Conservation (phyloP, 2,113 vertebrate genomes). For the Sylvilagus bachmani region DNA sequence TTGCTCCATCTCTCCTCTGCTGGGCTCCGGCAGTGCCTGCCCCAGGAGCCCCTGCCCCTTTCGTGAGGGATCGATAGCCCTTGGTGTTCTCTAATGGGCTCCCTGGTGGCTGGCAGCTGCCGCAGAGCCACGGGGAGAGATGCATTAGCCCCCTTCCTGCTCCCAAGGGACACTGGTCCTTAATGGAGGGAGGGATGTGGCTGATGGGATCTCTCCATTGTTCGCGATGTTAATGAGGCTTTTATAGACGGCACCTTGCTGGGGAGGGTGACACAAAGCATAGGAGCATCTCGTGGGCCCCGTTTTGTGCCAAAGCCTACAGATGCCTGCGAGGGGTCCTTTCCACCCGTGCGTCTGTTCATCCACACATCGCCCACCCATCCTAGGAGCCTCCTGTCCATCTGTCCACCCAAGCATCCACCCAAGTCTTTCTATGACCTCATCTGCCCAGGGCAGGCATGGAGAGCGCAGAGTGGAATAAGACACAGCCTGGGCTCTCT, state of each 20-base stretch:
- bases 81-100: slow-evolving; percentile 58
- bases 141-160: slow-evolving; percentile 1
- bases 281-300: neutral
- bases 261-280: neutral
- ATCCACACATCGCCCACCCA: neutral
- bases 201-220: neutral
- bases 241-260: slow-evolving; percentile 36
- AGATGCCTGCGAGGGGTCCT: neutral
- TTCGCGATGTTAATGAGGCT: slow-evolving; percentile 59
- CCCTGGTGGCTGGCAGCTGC: neutral
- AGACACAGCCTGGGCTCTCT: neutral
- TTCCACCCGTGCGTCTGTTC: neutral
- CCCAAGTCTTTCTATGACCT: neutral
- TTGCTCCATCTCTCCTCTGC: neutral
- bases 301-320: neutral
- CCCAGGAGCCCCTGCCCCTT: neutral
- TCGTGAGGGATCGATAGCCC: slow-evolving; percentile 55
- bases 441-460: neutral
- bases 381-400: too few species aligned
- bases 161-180: neutral
- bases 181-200: slow-evolving; percentile 57
- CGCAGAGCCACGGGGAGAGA: slow-evolving; percentile 53
- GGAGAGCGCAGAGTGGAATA: neutral
- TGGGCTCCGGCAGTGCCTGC: neutral
- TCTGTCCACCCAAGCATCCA: too few species aligned